Percentiles rank a stretch among this genome's conserved stretches.
phyloP scores from a whole-genome alignment of 2,888 invertebrate species.

The Troilus luridus region DNA sequence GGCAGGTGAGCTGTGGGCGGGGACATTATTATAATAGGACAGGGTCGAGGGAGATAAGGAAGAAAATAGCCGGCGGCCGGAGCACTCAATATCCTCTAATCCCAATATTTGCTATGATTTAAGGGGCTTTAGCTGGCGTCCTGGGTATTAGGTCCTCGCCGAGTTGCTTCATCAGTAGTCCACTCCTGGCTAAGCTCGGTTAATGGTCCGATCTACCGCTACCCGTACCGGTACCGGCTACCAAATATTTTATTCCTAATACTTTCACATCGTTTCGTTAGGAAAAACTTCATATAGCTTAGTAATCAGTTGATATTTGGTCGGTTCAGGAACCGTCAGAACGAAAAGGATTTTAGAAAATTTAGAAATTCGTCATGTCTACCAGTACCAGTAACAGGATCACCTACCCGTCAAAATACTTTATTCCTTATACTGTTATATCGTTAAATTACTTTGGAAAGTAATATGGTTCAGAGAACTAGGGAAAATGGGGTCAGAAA shows the following conservation, averaged over 20 bases:
- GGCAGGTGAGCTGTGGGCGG: neutral
- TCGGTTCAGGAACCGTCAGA: too few species aligned
- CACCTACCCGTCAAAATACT: too few species aligned
- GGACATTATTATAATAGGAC: slow-evolving; percentile 49
- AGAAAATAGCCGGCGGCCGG: slow-evolving; percentile 18
- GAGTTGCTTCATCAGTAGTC: slow-evolving; percentile 46
- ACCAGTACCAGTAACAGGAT: too few species aligned
- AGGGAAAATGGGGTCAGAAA: too few species aligned
- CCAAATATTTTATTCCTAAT: neutral
- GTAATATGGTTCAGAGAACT: too few species aligned
- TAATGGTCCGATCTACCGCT: neutral
- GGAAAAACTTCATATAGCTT: too few species aligned
- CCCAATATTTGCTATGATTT: slow-evolving; percentile 46
- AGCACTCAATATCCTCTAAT: slow-evolving; percentile 47
- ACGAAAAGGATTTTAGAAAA: too few species aligned
- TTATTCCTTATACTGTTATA: too few species aligned
- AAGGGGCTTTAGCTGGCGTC: slow-evolving; percentile 9
- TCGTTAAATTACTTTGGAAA: too few species aligned
- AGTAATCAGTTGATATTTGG: too few species aligned
- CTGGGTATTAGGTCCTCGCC: slow-evolving; percentile 15
- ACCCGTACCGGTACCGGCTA: neutral
- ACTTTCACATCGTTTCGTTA: too few species aligned
- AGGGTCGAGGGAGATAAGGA: slow-evolving; percentile 26
- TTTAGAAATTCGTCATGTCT: too few species aligned
- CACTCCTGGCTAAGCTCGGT: neutral